Percentiles rank a stretch among this genome's conserved stretches.
phyloP scores from a whole-genome alignment of 1,140 invertebrate genomes.

The Diachasmimorpha longicaudata region DNA sequence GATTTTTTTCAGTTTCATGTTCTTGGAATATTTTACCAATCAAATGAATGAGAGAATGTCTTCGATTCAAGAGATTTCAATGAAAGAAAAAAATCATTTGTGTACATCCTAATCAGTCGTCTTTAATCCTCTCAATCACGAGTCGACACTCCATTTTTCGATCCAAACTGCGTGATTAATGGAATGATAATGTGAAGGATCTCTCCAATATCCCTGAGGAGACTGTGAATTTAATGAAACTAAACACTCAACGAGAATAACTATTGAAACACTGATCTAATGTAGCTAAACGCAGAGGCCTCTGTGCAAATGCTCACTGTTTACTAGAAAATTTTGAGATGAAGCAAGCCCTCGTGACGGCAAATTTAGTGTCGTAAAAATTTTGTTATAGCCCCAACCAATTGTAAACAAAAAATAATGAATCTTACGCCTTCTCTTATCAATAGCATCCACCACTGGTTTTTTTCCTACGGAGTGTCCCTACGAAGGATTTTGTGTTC shows the following conservation, averaged over 20 bases:
- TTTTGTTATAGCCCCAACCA: background rate
- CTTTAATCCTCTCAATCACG: too few species aligned
- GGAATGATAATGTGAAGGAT: too few species aligned
- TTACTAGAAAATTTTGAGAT: background rate
- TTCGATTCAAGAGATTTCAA: too few species aligned
- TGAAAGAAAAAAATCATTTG: too few species aligned
- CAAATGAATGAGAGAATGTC: too few species aligned
- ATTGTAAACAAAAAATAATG: constrained; percentile 15
- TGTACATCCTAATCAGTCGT: too few species aligned
- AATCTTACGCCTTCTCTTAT: constrained; percentile 36
- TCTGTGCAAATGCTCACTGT: constrained; percentile 8
- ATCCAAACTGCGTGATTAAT: too few species aligned
- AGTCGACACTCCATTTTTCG: too few species aligned
- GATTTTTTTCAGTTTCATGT: too few species aligned
- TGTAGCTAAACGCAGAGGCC: background rate
- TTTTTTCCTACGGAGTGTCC: constrained; percentile 32
- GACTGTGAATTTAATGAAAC: too few species aligned
- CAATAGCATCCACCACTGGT: constrained; percentile 29
- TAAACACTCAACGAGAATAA: background rate
- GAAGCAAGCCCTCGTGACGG: constrained; percentile 14
- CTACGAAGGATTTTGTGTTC: constrained; percentile 31
- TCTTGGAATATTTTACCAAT: too few species aligned
- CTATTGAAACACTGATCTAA: background rate
- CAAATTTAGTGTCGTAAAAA: background rate
- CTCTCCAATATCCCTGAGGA: too few species aligned